Base-by-base conservation (phyloP, 1,140 invertebrate species). In the Hycleus cichorii region DNA sequence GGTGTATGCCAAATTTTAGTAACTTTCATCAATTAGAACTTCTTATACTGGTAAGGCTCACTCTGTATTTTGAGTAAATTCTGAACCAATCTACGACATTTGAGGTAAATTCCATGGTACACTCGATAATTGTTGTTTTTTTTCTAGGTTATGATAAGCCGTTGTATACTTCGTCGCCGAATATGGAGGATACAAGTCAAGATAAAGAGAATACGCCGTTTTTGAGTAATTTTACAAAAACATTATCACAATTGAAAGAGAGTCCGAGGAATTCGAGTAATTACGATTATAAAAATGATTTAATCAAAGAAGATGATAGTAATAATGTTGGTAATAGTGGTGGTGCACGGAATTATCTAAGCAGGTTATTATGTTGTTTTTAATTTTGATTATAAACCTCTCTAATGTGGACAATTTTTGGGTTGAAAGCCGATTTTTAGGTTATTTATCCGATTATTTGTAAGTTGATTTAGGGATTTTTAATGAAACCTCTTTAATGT, bases 171-270 rank as follows among this genome's bases (percentile, higher is more conserved):
- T 47, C 56, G 24, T n/a, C 62, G 3, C n/a, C 32, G 6, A 42
- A 32, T 7, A 32, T 32, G 4, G 62, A 52, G n/a, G 56, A 49
- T 39, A n/a, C 46, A 45, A 10, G 47, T 10, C 42, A 59, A 8
- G 67, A 67, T 6, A 67, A 62, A 63, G 73, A 75, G 46, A 81
- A 85, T 67, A 83, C 81, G 59, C 84, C 84, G 42, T 86, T 81
- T 68, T 72, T 86, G 62, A 84, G 82, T 59, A 84, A 82, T 63
- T 86, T 86, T 58, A 84, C 83, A 2, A 72, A 79, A 46, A 77
- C 80, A 56, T 69, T 86, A 25, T 82, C 83, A 67, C 65, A 39
- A 39, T 32, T 32, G 32, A 32, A 32, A 3, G 51, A 53, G n/a
- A 53, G 51, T 25, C 51, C 51, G 3, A 53, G 45, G 6, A 27